Percentiles rank a stretch among this genome's conserved stretches.
These are phyloP conservation scores for Trichonephila clavata DNA, from an alignment of 1,140 invertebrate species.

Conservation along the genomic window DNA sequence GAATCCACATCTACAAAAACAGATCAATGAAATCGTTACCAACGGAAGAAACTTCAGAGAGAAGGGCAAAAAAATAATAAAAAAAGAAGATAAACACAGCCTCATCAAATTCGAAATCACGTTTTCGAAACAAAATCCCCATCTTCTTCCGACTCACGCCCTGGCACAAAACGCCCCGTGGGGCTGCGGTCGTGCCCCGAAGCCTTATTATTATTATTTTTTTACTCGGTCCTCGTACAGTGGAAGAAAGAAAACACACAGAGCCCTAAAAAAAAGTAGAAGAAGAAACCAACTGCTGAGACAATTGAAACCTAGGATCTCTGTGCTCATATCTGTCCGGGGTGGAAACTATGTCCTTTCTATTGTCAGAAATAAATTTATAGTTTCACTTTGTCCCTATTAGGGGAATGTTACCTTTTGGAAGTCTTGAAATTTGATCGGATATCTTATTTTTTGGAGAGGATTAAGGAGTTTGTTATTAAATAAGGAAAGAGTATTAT, in stretches of 20 bases:
- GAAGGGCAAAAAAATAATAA: background rate
- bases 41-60: background rate
- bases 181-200: slow-evolving; percentile 24
- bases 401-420: slow-evolving; percentile 25
- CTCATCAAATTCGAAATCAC: slow-evolving; percentile 73
- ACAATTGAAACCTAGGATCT: slow-evolving; percentile 58
- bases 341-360: background rate
- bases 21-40: slow-evolving; percentile 10
- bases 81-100: background rate
- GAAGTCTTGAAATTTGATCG: slow-evolving; percentile 15
- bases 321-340: slow-evolving; percentile 9
- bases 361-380: slow-evolving; percentile 39
- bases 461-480: background rate
- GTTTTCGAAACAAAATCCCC: slow-evolving; percentile 57
- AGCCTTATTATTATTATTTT: slow-evolving; percentile 29
- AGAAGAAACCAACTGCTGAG: slow-evolving; percentile 37
- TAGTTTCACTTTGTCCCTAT: slow-evolving; percentile 64
- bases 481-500: slow-evolving; percentile 25
- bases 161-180: slow-evolving; percentile 57
- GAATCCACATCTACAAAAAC: background rate
- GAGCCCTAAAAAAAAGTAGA: background rate
- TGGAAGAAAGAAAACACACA: too few species aligned
- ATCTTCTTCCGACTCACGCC: slow-evolving; percentile 59
- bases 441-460: background rate
- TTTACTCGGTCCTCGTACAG: background rate